A percentile compares a stretch with the other conserved stretches of the same genome.
These are phyloP conservation scores for Chrysotoxum bicinctum DNA, from an alignment of 2,888 invertebrate species.

Conservation along the genomic window DNA sequence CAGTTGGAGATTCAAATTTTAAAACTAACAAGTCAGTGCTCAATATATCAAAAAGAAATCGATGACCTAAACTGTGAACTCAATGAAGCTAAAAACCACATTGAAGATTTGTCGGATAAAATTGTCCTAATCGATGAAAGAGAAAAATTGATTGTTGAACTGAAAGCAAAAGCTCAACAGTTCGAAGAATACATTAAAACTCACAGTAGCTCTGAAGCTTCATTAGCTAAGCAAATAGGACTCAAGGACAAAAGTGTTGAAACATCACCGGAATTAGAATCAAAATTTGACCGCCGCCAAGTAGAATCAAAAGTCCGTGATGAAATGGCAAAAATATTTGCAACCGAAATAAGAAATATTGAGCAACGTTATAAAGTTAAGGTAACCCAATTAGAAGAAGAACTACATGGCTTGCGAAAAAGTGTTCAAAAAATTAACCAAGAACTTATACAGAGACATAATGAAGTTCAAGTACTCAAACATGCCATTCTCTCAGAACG, in stretches of 20 bases:
- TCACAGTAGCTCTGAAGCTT: constrained; percentile 81
- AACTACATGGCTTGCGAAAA: constrained; percentile 75
- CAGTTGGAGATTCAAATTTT: constrained; percentile 80
- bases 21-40: constrained; percentile 77
- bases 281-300: constrained; percentile 74
- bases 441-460: constrained; percentile 77
- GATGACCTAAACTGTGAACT: constrained; percentile 77
- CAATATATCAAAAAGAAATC: constrained; percentile 77
- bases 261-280: constrained; percentile 80
- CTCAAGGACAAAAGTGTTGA: constrained; percentile 77
- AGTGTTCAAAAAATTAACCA: constrained; percentile 76
- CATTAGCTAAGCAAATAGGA: constrained; percentile 68
- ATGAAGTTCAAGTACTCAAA: constrained; percentile 79
- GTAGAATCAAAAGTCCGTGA: constrained; percentile 84
- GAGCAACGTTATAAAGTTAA: constrained; percentile 82
- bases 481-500: constrained; percentile 80
- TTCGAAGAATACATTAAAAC: constrained; percentile 86
- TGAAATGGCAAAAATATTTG: constrained; percentile 86
- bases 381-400: constrained; percentile 79
- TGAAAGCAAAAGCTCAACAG: constrained; percentile 85
- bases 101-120: constrained; percentile 79
- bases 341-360: constrained; percentile 84
- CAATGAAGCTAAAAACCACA: constrained; percentile 77
- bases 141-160: constrained; percentile 84
- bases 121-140: constrained; percentile 83